Evolutionary conservation across 2,113 vertebrate genomes (phyloP).

Genomic region (Chamaetylas fuelleborni): DNA sequence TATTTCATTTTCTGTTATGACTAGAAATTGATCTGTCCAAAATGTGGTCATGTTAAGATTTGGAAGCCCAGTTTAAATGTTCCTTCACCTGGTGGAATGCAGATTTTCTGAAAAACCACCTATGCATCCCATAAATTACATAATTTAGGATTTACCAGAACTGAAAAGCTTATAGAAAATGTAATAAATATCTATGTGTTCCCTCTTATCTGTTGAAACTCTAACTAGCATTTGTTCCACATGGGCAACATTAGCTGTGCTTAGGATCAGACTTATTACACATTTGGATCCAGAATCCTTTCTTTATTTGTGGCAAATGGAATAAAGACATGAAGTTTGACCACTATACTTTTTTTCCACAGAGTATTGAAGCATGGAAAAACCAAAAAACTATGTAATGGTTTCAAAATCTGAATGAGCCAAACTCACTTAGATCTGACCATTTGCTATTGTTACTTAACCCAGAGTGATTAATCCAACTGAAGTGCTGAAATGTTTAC

Average conservation of each 20-base stretch:
- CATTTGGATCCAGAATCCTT: not conserved
- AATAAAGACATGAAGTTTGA: not conserved
- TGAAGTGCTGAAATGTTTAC: conserved; percentile 38
- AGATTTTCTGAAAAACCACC: not conserved
- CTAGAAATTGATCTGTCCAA: not conserved
- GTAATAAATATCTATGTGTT: not conserved
- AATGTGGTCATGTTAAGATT: not conserved
- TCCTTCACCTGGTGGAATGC: not conserved
- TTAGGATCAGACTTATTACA: not conserved
- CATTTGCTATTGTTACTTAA: not conserved
- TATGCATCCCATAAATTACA: not conserved
- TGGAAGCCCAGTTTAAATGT: not conserved
- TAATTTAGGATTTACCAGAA: not conserved
- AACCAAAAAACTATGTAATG: not conserved
- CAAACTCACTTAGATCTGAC: not conserved
- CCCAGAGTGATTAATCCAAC: not conserved
- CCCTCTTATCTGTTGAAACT: not conserved
- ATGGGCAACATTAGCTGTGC: not conserved
- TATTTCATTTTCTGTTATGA: not conserved
- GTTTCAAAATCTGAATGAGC: not conserved
- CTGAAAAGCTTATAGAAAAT: not conserved
- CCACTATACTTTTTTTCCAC: not conserved
- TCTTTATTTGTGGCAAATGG: not conserved
- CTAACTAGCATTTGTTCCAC: not conserved
- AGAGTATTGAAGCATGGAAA: not conserved